These are phyloP conservation scores for Macrotus californicus DNA, from an alignment of 2,113 vertebrate species.

Conservation along the genomic window DNA sequence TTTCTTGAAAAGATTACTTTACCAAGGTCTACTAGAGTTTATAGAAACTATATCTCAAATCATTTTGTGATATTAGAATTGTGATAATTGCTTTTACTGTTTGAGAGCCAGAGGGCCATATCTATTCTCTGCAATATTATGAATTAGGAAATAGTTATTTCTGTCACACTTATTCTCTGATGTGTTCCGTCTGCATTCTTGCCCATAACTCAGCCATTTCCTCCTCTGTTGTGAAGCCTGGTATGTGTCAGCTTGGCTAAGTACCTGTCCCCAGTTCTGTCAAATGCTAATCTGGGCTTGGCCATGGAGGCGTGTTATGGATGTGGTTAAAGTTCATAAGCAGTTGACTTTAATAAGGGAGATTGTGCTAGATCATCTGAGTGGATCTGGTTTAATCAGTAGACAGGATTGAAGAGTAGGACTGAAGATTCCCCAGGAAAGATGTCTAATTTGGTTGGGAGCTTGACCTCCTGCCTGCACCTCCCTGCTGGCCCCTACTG, in stretches of 20 bases:
- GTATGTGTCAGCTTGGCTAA: fast-evolving
- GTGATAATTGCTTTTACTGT: neutral
- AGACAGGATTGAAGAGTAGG: neutral
- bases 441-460: neutral
- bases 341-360: neutral
- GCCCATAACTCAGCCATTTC: neutral
- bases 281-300: neutral
- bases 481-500: too few species aligned
- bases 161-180: neutral
- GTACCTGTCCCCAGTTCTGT: neutral
- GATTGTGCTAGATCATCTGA: neutral
- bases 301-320: neutral
- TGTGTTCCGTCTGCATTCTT: neutral
- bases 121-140: neutral
- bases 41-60: neutral
- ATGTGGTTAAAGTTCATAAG: neutral
- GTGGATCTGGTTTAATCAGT: neutral
- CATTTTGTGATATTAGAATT: neutral
- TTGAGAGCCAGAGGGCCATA: neutral
- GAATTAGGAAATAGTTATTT: neutral
- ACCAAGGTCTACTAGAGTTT: neutral
- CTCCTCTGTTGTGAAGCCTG: neutral
- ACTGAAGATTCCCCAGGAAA: neutral
- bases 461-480: fast-evolving
- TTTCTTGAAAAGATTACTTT: neutral